Percentiles rank a stretch among this genome's conserved stretches.
Conservation (phyloP, 2,113 vertebrate species). For the Malurus elegans region DNA sequence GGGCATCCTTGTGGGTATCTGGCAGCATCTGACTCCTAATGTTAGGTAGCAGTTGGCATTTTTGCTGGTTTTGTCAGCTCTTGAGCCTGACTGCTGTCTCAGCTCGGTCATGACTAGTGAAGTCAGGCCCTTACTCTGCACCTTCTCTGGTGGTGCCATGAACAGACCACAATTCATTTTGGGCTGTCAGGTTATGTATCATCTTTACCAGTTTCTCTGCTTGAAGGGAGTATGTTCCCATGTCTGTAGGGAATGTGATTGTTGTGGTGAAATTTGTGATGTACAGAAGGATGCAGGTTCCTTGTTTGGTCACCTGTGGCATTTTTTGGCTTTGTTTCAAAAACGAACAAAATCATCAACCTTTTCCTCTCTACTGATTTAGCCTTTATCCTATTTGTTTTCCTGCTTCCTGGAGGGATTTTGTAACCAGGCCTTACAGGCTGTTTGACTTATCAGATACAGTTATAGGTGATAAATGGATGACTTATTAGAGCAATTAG, state of each 20-base stretch:
- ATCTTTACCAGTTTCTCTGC: background rate
- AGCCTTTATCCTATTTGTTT: background rate
- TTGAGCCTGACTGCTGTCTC: background rate
- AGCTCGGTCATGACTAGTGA: background rate
- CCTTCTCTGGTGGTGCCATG: background rate
- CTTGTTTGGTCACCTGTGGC: background rate
- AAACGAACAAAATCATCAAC: background rate
- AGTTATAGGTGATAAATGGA: background rate
- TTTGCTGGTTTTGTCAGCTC: background rate
- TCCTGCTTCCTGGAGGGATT: background rate
- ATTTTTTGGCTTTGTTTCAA: background rate
- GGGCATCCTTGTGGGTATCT: background rate
- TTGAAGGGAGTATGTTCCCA: background rate
- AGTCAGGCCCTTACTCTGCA: background rate
- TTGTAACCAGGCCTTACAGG: background rate
- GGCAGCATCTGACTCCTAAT: background rate
- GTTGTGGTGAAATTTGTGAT: background rate
- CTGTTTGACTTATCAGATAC: background rate
- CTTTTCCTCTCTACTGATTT: background rate
- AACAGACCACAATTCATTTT: background rate
- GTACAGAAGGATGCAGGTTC: background rate
- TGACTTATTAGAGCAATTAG: background rate
- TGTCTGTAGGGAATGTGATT: background rate
- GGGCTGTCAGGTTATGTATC: background rate
- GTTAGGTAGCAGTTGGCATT: background rate